Evolutionary conservation across 2,888 invertebrate genomes (phyloP).

Genomic region (Tenthredo livida): DNA sequence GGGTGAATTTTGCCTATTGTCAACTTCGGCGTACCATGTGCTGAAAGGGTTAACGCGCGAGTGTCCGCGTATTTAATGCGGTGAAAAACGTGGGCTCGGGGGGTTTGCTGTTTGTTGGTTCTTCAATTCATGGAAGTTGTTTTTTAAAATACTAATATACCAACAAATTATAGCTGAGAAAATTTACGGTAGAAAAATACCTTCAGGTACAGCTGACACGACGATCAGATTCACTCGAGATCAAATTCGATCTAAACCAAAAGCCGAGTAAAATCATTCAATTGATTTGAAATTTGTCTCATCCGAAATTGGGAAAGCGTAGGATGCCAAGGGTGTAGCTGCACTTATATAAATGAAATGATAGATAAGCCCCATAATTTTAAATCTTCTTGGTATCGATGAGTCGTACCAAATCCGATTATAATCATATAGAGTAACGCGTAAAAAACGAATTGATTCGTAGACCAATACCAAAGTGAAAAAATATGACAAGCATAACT

Average conservation of each 20-base stretch:
- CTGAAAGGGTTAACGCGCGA: slow-evolving; percentile 66
- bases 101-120: slow-evolving; percentile 22
- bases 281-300: background rate
- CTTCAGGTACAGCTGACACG: too few relatives aligned
- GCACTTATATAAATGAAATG: background rate
- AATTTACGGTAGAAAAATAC: background rate
- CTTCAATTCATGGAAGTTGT: background rate
- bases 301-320: background rate
- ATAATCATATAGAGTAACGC: background rate
- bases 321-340: too few relatives aligned
- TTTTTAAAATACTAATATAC: background rate
- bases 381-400: background rate
- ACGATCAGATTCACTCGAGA: too few relatives aligned
- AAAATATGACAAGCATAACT: background rate
- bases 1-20: slow-evolving; percentile 63
- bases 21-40: slow-evolving; percentile 58
- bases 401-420: background rate
- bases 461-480: background rate
- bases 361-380: background rate
- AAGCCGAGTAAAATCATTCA: background rate
- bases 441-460: background rate
- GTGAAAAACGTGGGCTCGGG: slow-evolving; percentile 54
- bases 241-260: background rate
- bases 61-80: slow-evolving; percentile 57
- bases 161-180: background rate